Evolutionary conservation across 2,797 vertebrate genomes (phyloP), one percentile per base, ranked within the genome.

Genomic region (Tiaroga cobitis): DNA sequence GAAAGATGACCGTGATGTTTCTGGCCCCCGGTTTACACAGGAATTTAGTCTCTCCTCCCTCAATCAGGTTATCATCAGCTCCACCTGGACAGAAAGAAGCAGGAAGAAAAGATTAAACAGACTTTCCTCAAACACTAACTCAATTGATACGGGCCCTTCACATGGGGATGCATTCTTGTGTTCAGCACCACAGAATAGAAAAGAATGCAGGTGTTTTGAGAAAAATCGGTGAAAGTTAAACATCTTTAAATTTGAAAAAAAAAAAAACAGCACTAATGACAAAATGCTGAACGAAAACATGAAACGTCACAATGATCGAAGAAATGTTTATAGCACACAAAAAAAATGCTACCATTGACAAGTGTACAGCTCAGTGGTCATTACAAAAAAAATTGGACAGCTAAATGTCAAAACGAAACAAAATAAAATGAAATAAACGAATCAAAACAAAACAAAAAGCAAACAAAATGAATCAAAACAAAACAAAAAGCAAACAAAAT

Each of bases 1-100:
- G 97, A 85, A 99, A 99, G 94, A 99, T 99, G 87, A 98, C 94
- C 0, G 98, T 99, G 90, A 99, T 99, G 91, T 99, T 99, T 88
- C 98, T 96, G 75, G 98, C 98, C 91, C 98, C 97, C 0, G 98
- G 98, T 90, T 98, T 99, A 91, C 98, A 99, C 87, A 99, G 96
- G 94, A 99, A 99, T 91, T 99, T 98, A 91, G 97, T 97, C 90
- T 97, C 97, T 1, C 98, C 98, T 63, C 98, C 98, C 94, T 99
- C 97, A 29, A 99, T 99, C 93, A 99, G 95, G 93, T 97, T 99
- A 94, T 99, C 98, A 88, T 99, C 97, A 1, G 97, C 97, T 37
- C 97, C 97, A 84, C 98, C 98, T 99, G 85, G 2, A 81, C 13
- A 88, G 73, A 80, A 87, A 88, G 73, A 81, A 86, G 94, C 39